Base-by-base conservation (phyloP, 1,140 invertebrate genomes). In the Epicauta chinensis region DNA sequence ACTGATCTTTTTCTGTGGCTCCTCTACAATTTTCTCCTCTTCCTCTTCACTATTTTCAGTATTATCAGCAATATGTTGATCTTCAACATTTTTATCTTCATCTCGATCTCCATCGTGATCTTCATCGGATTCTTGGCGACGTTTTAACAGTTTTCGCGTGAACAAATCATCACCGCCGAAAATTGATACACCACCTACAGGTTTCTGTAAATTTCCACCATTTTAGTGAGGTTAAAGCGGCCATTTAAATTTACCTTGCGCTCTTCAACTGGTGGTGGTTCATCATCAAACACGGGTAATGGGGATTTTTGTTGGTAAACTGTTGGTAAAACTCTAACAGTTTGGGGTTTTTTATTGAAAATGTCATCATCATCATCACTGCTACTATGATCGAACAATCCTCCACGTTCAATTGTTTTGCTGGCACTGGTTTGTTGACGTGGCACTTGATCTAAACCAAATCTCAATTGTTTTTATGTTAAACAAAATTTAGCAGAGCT, bases 131-230 rank as follows among this genome's bases (percentile, higher is more conserved):
- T 13, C 38, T 35, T 40, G 35, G 11, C 17, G 41, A n/a, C 42
- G 36, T 31, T 43, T 55, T 35, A 53, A 23, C 30, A 53, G 61
- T 61, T 72, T 62, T 38, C 67, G 69, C 51, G 23, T 51, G 31
- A 42, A 15, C 14, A 51, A 53, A 51, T 46, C 41, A 10, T 17
- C 10, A 63, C 60, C 12, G 1, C 76, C 77, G 47, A 80, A 74
- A 37, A 80, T 63, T 7, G 78, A 76, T 14, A 78, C 70, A 2
- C 73, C 77, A 2, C 77, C 78, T 0, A 72, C 55, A 16, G 76
- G 75, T 71, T 79, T 79, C 79, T 82, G 63, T 34, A 72, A 73
- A 46, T 53, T 45, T 41, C 56, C 38, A 36, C 6, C 47, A 29
- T 30, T 31, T 16, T 43, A 43, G 41, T 0, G 9, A 23, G 7